Evolutionary conservation across 1,140 invertebrate species (phyloP).

Genomic region (Bombus pascuorum): DNA sequence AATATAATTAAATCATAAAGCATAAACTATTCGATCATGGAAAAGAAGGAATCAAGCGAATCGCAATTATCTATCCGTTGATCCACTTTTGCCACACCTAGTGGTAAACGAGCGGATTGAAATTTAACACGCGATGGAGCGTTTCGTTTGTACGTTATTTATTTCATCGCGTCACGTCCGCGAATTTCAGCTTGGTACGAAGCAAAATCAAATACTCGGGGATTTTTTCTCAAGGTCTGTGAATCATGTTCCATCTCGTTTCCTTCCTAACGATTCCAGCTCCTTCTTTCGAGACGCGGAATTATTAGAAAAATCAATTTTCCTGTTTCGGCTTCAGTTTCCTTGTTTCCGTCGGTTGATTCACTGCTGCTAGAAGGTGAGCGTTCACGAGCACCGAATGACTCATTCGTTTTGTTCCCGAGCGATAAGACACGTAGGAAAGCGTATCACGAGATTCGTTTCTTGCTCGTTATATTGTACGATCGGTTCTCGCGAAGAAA

Average conservation of each 20-base stretch:
- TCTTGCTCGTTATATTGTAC: background rate
- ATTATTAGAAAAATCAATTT: slow-evolving; percentile 27
- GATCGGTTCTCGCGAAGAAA: background rate
- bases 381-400: slow-evolving; percentile 6
- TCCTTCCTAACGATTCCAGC: background rate
- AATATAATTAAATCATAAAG: too few relatives aligned
- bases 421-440: slow-evolving; percentile 21
- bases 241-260: too few relatives aligned
- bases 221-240: slow-evolving; percentile 7
- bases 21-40: too few relatives aligned
- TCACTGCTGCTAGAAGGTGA: slow-evolving; percentile 2
- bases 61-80: slow-evolving; percentile 2
- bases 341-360: background rate
- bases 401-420: slow-evolving; percentile 19
- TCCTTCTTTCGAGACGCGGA: too few relatives aligned
- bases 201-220: slow-evolving; percentile 5
- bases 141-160: slow-evolving; percentile 4
- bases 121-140: background rate
- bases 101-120: background rate
- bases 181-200: background rate
- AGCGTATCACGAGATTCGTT: background rate
- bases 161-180: background rate
- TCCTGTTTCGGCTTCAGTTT: background rate
- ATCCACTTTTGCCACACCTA: background rate
- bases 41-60: background rate